Base-by-base conservation (phyloP, 2,113 vertebrate species). In the Zosterops lateralis region DNA sequence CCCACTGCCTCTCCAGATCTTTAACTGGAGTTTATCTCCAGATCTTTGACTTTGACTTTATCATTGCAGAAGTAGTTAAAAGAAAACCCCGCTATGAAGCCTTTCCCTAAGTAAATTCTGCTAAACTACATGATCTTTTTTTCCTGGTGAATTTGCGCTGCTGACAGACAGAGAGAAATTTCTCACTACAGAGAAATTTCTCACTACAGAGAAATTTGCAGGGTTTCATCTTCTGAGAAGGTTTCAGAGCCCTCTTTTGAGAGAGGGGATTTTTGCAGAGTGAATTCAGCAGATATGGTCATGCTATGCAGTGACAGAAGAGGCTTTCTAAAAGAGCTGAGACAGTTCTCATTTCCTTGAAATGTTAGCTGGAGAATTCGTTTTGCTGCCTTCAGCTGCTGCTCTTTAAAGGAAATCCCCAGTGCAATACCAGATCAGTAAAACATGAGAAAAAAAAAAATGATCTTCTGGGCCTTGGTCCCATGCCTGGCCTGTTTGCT, bases 331-430 rank as follows among this genome's bases (percentile, higher is more conserved):
- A 84, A 53, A 1, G 3, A 36, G 36, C 84, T 57, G 87, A 66
- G 40, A 17, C 3, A 10, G 74, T 85, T 94, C 84, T 91, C 81
- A 4, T 79, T 96, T 96, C 96, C 87, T 84, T 32, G 87, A 95
- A 96, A 89, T 17, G 40, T 26, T 92, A 78, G 61, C 71, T 53
- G 93, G 87, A 78, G 74, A 87, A 82, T 82, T 91, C 4, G 17
- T 19, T 56, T 75, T 54, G 44, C 71, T 75, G 89, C 93, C 77
- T 79, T 77, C 81, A 64, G 84, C 45, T 72, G 77, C 84, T n/a
- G 70, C 91, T 57, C 19, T 68, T 75, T 50, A 42, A 64, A 91
- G 87, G 53, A 96, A 91, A 9, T 45, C 62, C 84, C 50, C 84
- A 20, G 20, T 5, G 28, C 77, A 78, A 64, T 6, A n/a, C 78